phyloP scores from a whole-genome alignment of 1,140 invertebrate species.

The Fopius arisanus region DNA sequence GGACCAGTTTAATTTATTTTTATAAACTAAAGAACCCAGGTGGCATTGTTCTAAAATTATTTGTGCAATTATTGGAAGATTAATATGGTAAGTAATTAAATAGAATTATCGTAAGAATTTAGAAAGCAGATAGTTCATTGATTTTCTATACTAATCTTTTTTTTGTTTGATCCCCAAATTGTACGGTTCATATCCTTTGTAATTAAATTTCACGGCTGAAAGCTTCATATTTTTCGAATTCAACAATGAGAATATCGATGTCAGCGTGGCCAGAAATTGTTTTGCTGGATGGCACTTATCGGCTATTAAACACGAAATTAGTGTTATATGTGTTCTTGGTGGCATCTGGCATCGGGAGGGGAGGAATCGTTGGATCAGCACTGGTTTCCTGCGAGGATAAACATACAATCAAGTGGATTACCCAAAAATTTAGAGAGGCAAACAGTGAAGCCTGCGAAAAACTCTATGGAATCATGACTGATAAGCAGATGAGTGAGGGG shows the following conservation, averaged over 20 bases:
- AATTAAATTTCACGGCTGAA: background rate
- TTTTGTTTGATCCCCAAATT: too few species aligned
- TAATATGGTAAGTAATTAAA: too few species aligned
- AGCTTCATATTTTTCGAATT: background rate
- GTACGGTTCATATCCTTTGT: background rate
- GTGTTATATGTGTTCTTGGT: constrained; percentile 16
- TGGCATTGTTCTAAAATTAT: too few species aligned
- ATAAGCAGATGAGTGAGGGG: constrained; percentile 31
- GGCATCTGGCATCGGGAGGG: constrained; percentile 7
- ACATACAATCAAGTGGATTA: constrained; percentile 18
- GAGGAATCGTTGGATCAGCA: constrained; percentile 26
- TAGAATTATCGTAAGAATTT: too few species aligned
- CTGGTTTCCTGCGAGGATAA: constrained; percentile 17
- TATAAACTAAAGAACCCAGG: too few species aligned
- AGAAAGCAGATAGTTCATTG: too few species aligned
- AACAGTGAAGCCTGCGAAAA: background rate
- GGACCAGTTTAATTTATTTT: too few species aligned
- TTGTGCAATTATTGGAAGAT: too few species aligned
- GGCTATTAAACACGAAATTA: constrained; percentile 8
- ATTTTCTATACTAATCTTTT: too few species aligned
- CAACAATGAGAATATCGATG: background rate
- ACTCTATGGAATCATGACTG: constrained; percentile 27
- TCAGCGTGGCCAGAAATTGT: background rate
- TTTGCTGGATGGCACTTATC: constrained; percentile 28
- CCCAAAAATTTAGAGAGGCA: constrained; percentile 1